A percentile compares a stretch with the other conserved stretches of the same genome.
phyloP scores from a whole-genome alignment of 1,140 invertebrate genomes.

The Drosophila mojavensis region DNA sequence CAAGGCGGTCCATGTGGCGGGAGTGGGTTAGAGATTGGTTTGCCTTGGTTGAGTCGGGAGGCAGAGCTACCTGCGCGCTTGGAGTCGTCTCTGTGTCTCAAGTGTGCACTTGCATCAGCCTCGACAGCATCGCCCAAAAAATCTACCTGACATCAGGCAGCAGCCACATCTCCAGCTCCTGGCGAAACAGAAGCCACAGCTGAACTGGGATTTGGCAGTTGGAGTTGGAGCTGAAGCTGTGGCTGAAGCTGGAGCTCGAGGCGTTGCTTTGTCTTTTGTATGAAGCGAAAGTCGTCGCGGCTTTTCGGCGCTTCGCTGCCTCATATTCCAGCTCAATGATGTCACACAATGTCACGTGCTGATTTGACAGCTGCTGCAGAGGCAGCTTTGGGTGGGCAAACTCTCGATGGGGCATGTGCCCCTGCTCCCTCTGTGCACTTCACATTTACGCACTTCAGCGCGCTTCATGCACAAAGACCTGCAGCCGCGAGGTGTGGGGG shows the following conservation, averaged over 20 bases:
- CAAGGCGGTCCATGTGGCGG: conserved; percentile 24
- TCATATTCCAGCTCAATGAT: conserved; percentile 79
- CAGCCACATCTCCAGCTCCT: not conserved
- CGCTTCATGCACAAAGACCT: conserved; percentile 49
- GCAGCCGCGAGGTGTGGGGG: not conserved
- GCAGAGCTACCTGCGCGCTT: conserved; percentile 14
- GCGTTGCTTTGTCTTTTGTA: conserved; percentile 65
- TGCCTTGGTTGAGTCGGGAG: too few species aligned
- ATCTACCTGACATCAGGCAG: conserved; percentile 41
- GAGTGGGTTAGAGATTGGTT: not conserved
- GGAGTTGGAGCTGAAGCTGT: conserved; percentile 4
- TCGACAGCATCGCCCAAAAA: conserved; percentile 42
- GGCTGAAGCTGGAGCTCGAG: conserved; percentile 15
- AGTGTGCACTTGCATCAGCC: conserved; percentile 73
- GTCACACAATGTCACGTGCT: conserved; percentile 80
- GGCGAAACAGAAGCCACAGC: conserved; percentile 38
- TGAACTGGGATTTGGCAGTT: conserved; percentile 21
- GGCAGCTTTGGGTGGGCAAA: conserved; percentile 10
- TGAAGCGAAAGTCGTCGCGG: conserved; percentile 69
- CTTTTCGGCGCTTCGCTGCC: conserved; percentile 53
- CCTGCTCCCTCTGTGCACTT: conserved; percentile 50
- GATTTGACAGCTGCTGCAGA: conserved; percentile 48
- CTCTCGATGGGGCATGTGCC: conserved; percentile 41
- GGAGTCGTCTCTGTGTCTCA: conserved; percentile 60
- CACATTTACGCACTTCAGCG: conserved; percentile 77